A percentile compares a stretch with the other conserved stretches of the same genome.
Conservation (phyloP, 2,797 vertebrate genomes). For the Rousettus madagascariensis region DNA sequence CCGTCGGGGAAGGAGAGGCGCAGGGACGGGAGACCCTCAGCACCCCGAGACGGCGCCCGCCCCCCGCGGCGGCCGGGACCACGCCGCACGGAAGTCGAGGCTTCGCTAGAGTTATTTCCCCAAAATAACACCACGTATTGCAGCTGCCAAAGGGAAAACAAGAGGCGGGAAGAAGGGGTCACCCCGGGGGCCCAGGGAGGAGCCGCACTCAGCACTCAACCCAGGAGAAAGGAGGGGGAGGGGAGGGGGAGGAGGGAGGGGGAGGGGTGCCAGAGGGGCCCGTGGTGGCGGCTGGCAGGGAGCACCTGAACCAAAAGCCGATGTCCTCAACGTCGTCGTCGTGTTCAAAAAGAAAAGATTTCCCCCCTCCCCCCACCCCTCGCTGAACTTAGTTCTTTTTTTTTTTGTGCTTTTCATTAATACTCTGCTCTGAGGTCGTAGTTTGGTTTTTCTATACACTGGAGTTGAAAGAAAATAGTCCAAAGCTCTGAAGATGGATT, state of each 20-base stretch:
- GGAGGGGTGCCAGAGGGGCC: too few species aligned
- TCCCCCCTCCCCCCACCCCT: constrained; percentile 85
- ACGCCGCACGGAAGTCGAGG: constrained; percentile 78
- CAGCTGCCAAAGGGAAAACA: constrained; percentile 83
- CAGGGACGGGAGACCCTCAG: background rate
- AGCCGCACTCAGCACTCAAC: constrained; percentile 41
- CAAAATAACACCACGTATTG: constrained; percentile 84
- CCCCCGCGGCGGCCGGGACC: constrained; percentile 78
- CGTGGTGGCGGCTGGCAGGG: constrained; percentile 53
- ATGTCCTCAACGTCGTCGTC: constrained; percentile 85
- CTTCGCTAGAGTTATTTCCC: constrained; percentile 81
- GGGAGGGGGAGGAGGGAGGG: background rate
- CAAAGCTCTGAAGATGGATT: constrained; percentile 91
- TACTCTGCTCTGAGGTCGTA: constrained; percentile 99
- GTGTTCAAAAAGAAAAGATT: constrained; percentile 83
- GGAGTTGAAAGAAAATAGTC: constrained; percentile 97
- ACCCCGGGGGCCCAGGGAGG: background rate
- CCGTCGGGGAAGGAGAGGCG: constrained; percentile 76
- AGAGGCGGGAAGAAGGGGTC: constrained; percentile 38
- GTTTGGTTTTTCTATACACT: constrained; percentile 99
- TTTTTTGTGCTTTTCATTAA: constrained; percentile 99
- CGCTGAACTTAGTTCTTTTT: constrained; percentile 96
- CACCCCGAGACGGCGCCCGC: constrained; percentile 80
- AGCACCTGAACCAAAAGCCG: constrained; percentile 86
- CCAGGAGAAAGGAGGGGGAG: constrained; percentile 56